phyloP scores from a whole-genome alignment of 2,113 vertebrate species.

The Silurus asotus region DNA sequence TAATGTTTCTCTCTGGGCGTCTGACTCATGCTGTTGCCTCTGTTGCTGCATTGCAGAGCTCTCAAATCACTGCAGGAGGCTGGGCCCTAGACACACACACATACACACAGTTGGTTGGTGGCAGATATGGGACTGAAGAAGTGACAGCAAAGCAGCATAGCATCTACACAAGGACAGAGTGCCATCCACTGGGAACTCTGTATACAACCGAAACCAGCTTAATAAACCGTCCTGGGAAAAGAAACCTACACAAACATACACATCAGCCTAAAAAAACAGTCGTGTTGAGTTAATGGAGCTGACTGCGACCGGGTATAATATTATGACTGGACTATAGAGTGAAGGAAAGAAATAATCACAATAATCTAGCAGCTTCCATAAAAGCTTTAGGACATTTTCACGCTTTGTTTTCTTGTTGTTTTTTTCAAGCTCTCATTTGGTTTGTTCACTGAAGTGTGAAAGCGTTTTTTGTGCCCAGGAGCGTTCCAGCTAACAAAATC shows the following conservation, averaged over 20 bases:
- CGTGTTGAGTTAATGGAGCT: too few relatives aligned
- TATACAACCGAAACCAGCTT: not conserved
- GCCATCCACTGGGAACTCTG: conserved; percentile 26
- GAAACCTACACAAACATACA: not conserved
- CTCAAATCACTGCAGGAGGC: conserved; percentile 63
- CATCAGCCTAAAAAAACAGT: not conserved
- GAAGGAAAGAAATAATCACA: not conserved
- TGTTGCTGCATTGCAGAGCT: conserved; percentile 75
- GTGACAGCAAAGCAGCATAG: not conserved
- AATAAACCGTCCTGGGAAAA: not conserved
- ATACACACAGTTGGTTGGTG: not conserved
- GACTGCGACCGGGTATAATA: not conserved
- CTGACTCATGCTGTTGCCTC: conserved; percentile 64
- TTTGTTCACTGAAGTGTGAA: not conserved
- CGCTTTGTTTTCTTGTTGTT: not conserved
- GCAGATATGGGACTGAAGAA: not conserved
- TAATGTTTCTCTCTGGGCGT: conserved; percentile 22
- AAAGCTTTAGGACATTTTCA: not conserved
- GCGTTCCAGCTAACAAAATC: not conserved
- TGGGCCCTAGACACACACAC: conserved; percentile 4
- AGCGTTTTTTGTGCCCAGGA: not conserved
- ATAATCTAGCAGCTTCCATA: not conserved
- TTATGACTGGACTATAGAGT: not conserved
- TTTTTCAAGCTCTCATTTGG: not conserved
- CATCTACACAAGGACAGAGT: conserved; percentile 16